Evolutionary conservation across 2,113 vertebrate genomes (phyloP).

Genomic region (Lamprotornis superbus): DNA sequence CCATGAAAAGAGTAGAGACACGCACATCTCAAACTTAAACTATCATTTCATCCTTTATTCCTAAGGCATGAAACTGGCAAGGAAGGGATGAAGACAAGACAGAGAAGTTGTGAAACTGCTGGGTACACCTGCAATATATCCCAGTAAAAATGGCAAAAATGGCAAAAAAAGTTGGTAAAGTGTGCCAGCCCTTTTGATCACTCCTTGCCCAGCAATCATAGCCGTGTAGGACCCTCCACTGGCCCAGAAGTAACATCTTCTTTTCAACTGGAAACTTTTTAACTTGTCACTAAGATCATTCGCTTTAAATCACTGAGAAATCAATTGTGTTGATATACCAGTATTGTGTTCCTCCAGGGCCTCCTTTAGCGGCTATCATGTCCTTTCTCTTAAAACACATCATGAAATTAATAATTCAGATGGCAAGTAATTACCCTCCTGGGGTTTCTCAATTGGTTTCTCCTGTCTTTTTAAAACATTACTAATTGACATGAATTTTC

Average conservation of each 20-base stretch:
- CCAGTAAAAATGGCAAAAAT: not conserved
- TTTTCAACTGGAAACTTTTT: not conserved
- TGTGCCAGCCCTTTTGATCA: not conserved
- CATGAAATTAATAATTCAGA: constrained; percentile 1
- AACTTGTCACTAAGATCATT: not conserved
- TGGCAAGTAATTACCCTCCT: constrained; percentile 20
- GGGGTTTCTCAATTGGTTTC: constrained; percentile 7
- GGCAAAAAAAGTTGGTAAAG: not conserved
- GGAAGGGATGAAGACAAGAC: not conserved
- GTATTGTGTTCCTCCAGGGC: not conserved
- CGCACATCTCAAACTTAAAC: not conserved
- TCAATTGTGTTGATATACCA: not conserved
- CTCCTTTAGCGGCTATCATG: not conserved
- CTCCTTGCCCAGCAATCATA: not conserved
- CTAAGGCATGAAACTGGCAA: not conserved
- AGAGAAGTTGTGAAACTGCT: not conserved
- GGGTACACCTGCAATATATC: not conserved
- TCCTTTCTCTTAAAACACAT: not conserved
- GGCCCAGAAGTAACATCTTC: not conserved
- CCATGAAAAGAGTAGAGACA: not conserved
- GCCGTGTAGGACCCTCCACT: not conserved
- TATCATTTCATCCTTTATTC: not conserved
- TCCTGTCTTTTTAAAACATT: constrained; percentile 10
- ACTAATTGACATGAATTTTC: constrained; percentile 18
- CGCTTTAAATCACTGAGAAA: constrained; percentile 7